Base-by-base conservation (phyloP, 30 jellyfish, hydroid and myxozoan genomes). In the Chironex yamaguchii region DNA sequence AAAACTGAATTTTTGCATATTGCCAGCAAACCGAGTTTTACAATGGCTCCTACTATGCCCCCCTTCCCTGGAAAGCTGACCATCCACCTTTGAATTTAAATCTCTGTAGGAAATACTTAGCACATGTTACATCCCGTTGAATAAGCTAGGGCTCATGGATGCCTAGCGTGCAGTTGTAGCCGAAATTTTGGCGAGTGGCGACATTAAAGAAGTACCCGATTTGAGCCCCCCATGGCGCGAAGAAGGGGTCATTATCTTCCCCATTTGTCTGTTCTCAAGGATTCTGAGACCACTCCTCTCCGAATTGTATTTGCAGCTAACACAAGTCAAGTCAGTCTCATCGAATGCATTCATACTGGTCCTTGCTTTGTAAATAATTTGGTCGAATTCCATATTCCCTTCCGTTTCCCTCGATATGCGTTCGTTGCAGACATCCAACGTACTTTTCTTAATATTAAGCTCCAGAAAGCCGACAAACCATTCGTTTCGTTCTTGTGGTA, bases 21-120 rank as follows among this genome's bases (percentile, higher is more conserved):
- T 68, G 58, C 32, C 65, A 76, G 21, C 25, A 53, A 67, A 0
- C 31, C 22, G 89, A 76, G 34, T 76, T 76, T 30, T 49, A 79
- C 20, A 67, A 76, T 76, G 79, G 89, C 28, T 67, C 0, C 2
- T 52, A 51, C 35, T 54, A 14, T 49, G 80, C 79, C 1, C 78
- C 89, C 23, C 58, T 76, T 26, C 89, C 89, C 17, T 76, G 79
- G 89, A 76, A 76, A 48, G 2, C 79, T 76, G 78, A 76, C 89
- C 89, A 76, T 79, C 89, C 79, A n/a, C 80, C 89, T 29, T 76
- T 52, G 54, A 78, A 78, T 4, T 76, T 79, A 21, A 76, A 76
- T 53, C 89, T 76, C 49, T 76, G 89, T 53, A 76, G 62, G 62
- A 0, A 67, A 34, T 50, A 67, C 25, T 67, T 76, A 13, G 42